phyloP scores from a whole-genome alignment of 2,113 vertebrate genomes.

The Ammodytes marinus region DNA sequence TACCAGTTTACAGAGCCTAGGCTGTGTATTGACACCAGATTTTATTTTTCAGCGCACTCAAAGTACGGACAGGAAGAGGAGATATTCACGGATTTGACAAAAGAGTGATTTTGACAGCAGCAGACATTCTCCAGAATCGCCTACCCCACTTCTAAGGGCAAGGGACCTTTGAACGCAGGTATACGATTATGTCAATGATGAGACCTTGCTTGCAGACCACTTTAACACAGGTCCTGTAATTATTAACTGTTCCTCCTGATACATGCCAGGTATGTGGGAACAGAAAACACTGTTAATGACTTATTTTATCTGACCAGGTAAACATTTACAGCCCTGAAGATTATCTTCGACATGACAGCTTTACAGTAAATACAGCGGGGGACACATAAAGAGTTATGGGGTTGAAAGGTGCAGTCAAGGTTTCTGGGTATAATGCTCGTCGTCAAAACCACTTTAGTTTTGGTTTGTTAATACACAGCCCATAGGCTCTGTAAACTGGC shows the following conservation, averaged over 20 bases:
- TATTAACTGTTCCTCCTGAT: constrained; percentile 38
- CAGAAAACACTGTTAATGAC: background rate
- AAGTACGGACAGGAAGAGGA: too few species aligned
- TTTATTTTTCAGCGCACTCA: too few species aligned
- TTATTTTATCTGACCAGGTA: constrained; percentile 40
- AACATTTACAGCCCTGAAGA: constrained; percentile 50
- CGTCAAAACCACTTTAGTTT: too few species aligned
- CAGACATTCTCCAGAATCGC: too few species aligned
- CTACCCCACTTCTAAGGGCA: background rate
- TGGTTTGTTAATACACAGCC: too few species aligned
- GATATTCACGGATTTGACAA: too few species aligned
- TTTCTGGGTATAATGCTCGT: too few species aligned
- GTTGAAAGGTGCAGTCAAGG: too few species aligned
- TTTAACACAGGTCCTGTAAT: constrained; percentile 26
- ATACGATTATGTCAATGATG: background rate
- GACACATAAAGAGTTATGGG: constrained; percentile 5
- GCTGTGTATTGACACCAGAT: too few species aligned
- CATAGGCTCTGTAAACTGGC: too few species aligned
- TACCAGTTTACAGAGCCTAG: too few species aligned
- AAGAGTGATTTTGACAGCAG: too few species aligned
- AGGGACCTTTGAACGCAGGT: constrained; percentile 18
- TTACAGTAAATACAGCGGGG: background rate
- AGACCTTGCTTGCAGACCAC: background rate
- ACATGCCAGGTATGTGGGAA: constrained; percentile 5
- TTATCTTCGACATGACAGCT: constrained; percentile 15